A percentile compares a stretch with the other conserved stretches of the same genome.
Evolutionary conservation across 2,113 vertebrate genomes (phyloP).

Genomic region (Phoxinus phoxinus): DNA sequence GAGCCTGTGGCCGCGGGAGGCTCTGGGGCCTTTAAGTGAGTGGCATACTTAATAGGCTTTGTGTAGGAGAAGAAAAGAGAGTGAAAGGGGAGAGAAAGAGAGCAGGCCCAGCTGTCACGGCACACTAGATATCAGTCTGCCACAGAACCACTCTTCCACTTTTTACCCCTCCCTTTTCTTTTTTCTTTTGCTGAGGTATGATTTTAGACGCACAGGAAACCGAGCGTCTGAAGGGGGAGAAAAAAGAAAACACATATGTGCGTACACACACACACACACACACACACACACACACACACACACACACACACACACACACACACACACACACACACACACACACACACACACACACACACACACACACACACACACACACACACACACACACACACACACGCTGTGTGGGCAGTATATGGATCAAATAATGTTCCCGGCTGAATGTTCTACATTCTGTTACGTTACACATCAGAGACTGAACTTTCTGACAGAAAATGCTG

Average conservation of each 20-base stretch:
- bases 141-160: constrained; percentile 67
- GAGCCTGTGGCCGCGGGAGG: constrained; percentile 84
- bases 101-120: constrained; percentile 89
- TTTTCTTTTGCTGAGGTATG: constrained; percentile 63
- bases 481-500: constrained; percentile 8
- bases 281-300: no score
- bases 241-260: constrained; percentile 28
- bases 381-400: constrained; percentile 2
- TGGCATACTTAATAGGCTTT: constrained; percentile 94
- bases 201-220: constrained; percentile 71
- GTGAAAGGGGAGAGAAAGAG: constrained; percentile 54
- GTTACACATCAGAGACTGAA: constrained; percentile 11
- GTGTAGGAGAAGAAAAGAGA: constrained; percentile 78
- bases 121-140: constrained; percentile 81
- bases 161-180: constrained; percentile 39
- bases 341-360: background rate
- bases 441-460: constrained; percentile 71
- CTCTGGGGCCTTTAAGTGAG: constrained; percentile 85
- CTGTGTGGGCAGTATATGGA: constrained; percentile 74
- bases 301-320: background rate
- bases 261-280: background rate
- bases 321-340: background rate
- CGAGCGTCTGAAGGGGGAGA: constrained; percentile 64
- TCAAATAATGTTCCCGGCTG: constrained; percentile 67
- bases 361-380: background rate